Percentiles rank a stretch among this genome's conserved stretches.
Conservation (phyloP, 2,797 vertebrate genomes). For the Hapalemur alaotrensis region DNA sequence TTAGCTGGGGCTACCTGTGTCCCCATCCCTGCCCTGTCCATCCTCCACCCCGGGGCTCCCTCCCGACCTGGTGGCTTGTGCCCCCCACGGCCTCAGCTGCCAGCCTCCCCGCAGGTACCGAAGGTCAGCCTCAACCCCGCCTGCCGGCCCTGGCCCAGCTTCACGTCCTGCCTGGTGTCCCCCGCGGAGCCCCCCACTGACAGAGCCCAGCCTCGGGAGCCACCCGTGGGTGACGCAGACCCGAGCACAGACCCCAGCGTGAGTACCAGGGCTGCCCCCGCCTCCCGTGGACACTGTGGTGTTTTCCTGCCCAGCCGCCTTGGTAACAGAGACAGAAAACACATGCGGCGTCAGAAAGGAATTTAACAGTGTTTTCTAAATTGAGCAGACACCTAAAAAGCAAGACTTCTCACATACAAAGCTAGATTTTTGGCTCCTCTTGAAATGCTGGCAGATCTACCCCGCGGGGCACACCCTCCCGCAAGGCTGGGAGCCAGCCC, state of each 20-base stretch:
- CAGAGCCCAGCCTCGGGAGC: rapidly evolving
- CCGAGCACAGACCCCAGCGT: conserved; percentile 75
- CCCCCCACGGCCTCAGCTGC: neutral
- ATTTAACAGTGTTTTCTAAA: neutral
- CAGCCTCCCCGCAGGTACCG: conserved; percentile 85
- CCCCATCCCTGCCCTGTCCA: neutral
- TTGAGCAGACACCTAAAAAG: neutral
- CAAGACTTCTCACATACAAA: neutral
- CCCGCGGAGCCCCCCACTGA: neutral
- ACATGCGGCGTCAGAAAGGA: neutral
- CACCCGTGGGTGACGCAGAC: rapidly evolving
- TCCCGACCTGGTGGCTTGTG: neutral
- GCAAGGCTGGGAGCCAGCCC: neutral
- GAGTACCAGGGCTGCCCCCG: conserved; percentile 45
- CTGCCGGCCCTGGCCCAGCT: conserved; percentile 66
- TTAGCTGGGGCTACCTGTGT: neutral
- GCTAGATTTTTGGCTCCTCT: neutral
- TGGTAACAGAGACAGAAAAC: neutral
- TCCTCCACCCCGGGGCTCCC: neutral
- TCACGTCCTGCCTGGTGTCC: conserved; percentile 74
- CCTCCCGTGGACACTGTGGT: neutral
- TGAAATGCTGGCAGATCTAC: neutral
- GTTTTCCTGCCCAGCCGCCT: neutral
- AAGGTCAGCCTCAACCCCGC: conserved; percentile 91
- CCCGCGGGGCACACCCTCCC: neutral